Percentiles rank a stretch among this genome's conserved stretches.
Evolutionary conservation across 2,888 invertebrate genomes (phyloP).

Genomic region (Gryllus longicercus): DNA sequence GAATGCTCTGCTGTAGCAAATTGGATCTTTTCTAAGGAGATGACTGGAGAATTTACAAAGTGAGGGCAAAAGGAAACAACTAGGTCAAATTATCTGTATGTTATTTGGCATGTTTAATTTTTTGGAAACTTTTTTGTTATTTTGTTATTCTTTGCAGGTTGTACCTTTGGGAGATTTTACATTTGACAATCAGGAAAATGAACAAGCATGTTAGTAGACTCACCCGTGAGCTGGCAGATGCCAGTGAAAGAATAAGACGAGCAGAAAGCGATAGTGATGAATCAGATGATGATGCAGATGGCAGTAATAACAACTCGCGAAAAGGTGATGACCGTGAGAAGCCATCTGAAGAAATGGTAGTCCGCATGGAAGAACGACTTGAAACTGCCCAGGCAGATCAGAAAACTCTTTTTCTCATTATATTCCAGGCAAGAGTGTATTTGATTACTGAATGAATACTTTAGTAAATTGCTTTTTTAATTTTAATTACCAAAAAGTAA

Average conservation of each 20-base stretch:
- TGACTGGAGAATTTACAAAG: constrained; percentile 84
- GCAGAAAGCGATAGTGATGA: constrained; percentile 80
- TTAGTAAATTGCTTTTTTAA: too few relatives aligned
- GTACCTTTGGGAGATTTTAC: constrained; percentile 95
- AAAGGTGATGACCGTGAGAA: constrained; percentile 49
- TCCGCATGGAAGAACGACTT: constrained; percentile 91
- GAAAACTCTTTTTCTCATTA: constrained; percentile 93
- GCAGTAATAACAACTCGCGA: constrained; percentile 36
- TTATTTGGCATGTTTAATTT: neutral
- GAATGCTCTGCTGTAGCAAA: constrained; percentile 96
- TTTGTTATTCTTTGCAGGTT: constrained; percentile 54
- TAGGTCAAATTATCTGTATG: neutral
- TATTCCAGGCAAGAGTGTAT: constrained; percentile 69
- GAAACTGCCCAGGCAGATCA: constrained; percentile 95
- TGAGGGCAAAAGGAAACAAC: constrained; percentile 42
- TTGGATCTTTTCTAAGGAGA: constrained; percentile 95
- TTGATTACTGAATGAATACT: too few relatives aligned
- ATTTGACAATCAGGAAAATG: constrained; percentile 94
- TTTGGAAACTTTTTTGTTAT: constrained; percentile 22
- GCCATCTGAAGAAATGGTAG: constrained; percentile 80
- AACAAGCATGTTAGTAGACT: constrained; percentile 78
- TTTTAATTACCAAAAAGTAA: too few relatives aligned
- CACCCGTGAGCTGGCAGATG: constrained; percentile 73
- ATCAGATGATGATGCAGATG: constrained; percentile 60
- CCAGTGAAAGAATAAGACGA: constrained; percentile 79